These are phyloP conservation scores for Ophiothrix spiculata DNA, from an alignment of 35 echinoderm and acorn worm species.

Conservation along the genomic window DNA sequence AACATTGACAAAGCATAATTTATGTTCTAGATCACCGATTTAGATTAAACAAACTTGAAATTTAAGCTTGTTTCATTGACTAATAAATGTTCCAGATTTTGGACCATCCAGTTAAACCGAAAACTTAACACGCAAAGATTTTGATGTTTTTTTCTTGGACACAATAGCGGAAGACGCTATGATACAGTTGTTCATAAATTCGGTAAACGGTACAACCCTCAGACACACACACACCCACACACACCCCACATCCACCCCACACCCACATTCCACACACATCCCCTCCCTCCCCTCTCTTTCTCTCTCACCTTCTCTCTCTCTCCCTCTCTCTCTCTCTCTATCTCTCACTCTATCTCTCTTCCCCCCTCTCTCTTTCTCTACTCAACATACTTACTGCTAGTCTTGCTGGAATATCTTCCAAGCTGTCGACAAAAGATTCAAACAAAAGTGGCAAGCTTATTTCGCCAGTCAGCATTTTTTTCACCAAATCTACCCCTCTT, in stretches of 20 bases:
- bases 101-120: no score
- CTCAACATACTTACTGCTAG: background rate
- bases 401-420: background rate
- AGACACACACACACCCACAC: background rate
- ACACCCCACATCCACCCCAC: background rate
- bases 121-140: no score
- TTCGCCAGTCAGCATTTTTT: background rate
- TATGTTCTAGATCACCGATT: no score
- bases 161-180: background rate
- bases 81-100: no score
- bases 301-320: background rate
- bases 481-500: conserved; percentile 14
- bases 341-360: no score
- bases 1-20: no score
- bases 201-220: background rate
- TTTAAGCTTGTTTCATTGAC: no score
- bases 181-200: background rate
- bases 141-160: background rate
- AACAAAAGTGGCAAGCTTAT: background rate
- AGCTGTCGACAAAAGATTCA: background rate
- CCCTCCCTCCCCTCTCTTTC: background rate
- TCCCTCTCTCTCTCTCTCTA: background rate
- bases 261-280: background rate
- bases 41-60: no score
- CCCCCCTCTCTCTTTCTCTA: background rate